Percentiles rank a stretch among this genome's conserved stretches.
Evolutionary conservation across 1,140 invertebrate species (phyloP).

Genomic region (Calycopis cecrops): DNA sequence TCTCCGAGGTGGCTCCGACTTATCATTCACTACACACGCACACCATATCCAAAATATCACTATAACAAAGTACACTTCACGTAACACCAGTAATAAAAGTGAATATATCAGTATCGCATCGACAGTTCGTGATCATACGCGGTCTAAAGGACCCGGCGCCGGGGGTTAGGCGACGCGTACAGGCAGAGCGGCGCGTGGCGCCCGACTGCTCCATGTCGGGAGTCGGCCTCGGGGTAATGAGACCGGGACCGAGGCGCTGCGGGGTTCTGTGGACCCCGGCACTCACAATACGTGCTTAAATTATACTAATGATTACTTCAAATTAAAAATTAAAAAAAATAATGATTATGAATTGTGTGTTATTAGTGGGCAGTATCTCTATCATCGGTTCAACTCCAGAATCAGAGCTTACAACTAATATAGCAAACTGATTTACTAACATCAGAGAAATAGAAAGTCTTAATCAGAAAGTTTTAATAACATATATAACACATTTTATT

Average conservation of each 20-base stretch:
- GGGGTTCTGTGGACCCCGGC: neutral
- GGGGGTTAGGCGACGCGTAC: constrained; percentile 17
- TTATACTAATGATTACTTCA: constrained; percentile 16
- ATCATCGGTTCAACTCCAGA: no score
- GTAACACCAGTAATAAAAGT: constrained; percentile 18
- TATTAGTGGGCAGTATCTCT: no score
- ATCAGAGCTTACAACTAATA: no score
- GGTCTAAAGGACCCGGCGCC: constrained; percentile 13
- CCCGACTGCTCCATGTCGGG: constrained; percentile 23
- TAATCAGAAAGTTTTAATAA: no score
- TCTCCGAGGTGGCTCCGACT: no score
- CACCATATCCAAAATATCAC: constrained; percentile 27
- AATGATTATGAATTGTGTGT: no score
- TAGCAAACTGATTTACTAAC: no score
- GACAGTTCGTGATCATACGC: constrained; percentile 10
- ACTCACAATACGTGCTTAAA: constrained; percentile 9
- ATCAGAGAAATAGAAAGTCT: no score
- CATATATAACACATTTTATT: no score
- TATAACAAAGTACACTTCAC: constrained; percentile 24
- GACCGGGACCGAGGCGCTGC: constrained; percentile 7
- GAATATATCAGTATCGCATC: neutral
- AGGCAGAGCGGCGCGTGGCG: constrained; percentile 26
- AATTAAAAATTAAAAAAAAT: constrained; percentile 9
- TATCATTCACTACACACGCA: constrained; percentile 33
- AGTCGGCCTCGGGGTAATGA: no score